A percentile compares a stretch with the other conserved stretches of the same genome.
phyloP scores from a whole-genome alignment of 2,888 invertebrate genomes.

The Trachelus iudaicus region DNA sequence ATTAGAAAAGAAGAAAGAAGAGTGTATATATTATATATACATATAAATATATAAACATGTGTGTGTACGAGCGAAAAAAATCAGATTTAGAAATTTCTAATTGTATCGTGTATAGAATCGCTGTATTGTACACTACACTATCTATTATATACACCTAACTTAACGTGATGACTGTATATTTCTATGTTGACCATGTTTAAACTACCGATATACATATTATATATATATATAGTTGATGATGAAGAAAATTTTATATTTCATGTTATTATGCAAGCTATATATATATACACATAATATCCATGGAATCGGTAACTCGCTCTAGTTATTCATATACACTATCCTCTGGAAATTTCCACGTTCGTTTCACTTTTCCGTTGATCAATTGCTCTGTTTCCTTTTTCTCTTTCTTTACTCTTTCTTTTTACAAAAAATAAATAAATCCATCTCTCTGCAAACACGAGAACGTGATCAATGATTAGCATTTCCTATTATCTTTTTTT shows the following conservation, averaged over 20 bases:
- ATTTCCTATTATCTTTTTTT: background rate
- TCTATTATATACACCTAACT: slow-evolving; percentile 22
- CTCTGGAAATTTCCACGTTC: slow-evolving; percentile 8
- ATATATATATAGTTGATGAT: slow-evolving; percentile 57
- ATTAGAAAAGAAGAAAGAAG: slow-evolving; percentile 25
- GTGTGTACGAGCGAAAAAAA: slow-evolving; percentile 20
- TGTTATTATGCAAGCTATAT: slow-evolving; percentile 44
- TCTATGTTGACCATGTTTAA: slow-evolving; percentile 60
- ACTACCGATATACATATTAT: slow-evolving; percentile 38
- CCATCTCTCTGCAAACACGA: background rate
- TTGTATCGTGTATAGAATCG: slow-evolving; percentile 44
- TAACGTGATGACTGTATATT: slow-evolving; percentile 60
- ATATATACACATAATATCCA: background rate
- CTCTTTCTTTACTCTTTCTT: background rate
- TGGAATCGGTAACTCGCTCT: background rate
- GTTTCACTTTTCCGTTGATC: background rate
- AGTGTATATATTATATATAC: slow-evolving; percentile 21
- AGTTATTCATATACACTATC: slow-evolving; percentile 1
- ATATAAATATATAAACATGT: slow-evolving; percentile 32
- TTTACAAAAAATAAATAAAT: background rate
- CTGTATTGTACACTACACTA: slow-evolving; percentile 34
- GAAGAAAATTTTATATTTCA: slow-evolving; percentile 62
- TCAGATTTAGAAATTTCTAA: slow-evolving; percentile 11
- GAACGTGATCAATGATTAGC: background rate
- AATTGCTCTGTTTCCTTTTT: background rate